Base-by-base conservation (phyloP, 2,888 invertebrate species). In the Zele albiditarsus region DNA sequence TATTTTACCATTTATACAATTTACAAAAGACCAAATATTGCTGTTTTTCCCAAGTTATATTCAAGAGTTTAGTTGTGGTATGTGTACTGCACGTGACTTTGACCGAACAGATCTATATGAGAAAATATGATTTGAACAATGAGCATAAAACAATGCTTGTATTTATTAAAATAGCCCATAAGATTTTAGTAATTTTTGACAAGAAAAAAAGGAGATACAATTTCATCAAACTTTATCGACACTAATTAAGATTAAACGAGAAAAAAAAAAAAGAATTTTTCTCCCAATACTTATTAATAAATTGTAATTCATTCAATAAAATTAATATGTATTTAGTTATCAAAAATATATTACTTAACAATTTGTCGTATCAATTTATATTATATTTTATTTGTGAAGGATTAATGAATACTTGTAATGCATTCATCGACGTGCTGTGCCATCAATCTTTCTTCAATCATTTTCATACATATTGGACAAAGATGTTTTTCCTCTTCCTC, bases 401-500 rank as follows among this genome's bases (percentile, higher is more conserved):
- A 27, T 57, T 62, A 38, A 62, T 53, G 42, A 4, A 20, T 53
- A 46, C 25, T 65, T 68, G 67, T 63, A 53, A 88, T 81, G 74
- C 92, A 92, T 4, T 77, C 65, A 86, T 93, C 92, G 71, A 94
- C 90, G 89, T 94, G 94, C 1, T 83, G 79, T 83, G 92, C 92
- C 92, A 94, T 94, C 31, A 90, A 87, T 31, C 78, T 81, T 80
- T 90, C 89, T 79, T 90, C 89, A 57, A 93, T 82, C 86, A 92
- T 89, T 77, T 89, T 79, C 82, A 92, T 90, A 82, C 94, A 94
- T 83, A 92, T 91, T 0, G 94, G 94, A 81, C 94, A 94, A 0
- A 92, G 92, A 1, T 87, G 88, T 81, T 90, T 71, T n/a, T 86
- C 81, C 0, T 87, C 82, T 71, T 91, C 89, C 49, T 38, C 28